A percentile compares a stretch with the other conserved stretches of the same genome.
Evolutionary conservation across 1,140 invertebrate genomes (phyloP).

Genomic region (Centruroides vittatus): DNA sequence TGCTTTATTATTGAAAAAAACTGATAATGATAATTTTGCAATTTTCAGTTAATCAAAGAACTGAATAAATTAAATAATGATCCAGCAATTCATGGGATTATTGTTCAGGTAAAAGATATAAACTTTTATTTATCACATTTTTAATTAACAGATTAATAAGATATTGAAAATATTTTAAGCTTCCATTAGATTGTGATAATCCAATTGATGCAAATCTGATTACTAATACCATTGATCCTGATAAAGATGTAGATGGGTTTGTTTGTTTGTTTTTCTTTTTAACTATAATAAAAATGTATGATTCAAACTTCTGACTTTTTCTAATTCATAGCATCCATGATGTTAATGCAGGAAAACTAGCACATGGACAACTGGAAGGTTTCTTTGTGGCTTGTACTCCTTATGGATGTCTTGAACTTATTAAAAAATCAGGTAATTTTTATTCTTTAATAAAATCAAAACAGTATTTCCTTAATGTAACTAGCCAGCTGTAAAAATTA

Average conservation of each 20-base stretch:
- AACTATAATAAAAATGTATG: background rate
- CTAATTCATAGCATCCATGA: conserved; percentile 53
- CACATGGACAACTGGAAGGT: conserved; percentile 49
- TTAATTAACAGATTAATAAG: too few species aligned
- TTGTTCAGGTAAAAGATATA: conserved; percentile 60
- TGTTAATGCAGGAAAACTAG: conserved; percentile 72
- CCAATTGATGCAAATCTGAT: conserved; percentile 62
- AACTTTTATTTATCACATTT: too few species aligned
- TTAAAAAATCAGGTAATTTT: conserved; percentile 44
- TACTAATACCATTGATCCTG: conserved; percentile 66
- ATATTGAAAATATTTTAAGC: conserved; percentile 29
- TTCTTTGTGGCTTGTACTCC: conserved; percentile 83
- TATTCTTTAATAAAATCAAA: too few species aligned
- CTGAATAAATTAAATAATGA: conserved; percentile 69
- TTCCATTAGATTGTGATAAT: conserved; percentile 75
- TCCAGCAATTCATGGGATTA: conserved; percentile 79
- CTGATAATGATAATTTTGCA: background rate
- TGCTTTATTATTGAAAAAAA: background rate
- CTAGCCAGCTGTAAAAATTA: too few species aligned
- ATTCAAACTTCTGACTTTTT: background rate
- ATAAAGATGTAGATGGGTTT: conserved; percentile 92
- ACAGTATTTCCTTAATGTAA: too few species aligned
- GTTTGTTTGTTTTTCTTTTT: background rate
- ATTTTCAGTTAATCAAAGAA: conserved; percentile 43
- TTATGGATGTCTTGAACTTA: conserved; percentile 80